Conservation (phyloP, 2,797 vertebrate species). For the Percopsis omiscomaycus region DNA sequence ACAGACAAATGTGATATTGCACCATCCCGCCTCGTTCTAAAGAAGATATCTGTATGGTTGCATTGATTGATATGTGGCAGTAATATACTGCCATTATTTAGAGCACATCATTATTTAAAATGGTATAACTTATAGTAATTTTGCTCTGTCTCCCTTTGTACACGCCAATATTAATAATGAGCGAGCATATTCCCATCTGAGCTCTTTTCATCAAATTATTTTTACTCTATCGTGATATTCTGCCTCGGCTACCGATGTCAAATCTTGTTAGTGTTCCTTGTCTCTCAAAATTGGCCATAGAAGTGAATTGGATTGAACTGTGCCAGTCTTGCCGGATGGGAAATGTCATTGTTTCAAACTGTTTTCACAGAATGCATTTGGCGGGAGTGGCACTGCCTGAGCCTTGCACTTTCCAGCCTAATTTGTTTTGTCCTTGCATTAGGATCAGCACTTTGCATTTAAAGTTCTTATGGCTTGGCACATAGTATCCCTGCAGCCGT, state of each 20-base stretch:
- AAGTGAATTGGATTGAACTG: conserved; percentile 21
- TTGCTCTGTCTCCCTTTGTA: too few relatives aligned
- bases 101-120: too few relatives aligned
- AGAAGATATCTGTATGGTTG: too few relatives aligned
- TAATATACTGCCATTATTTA: too few relatives aligned
- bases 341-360: conserved; percentile 15
- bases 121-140: too few relatives aligned
- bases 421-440: conserved; percentile 4
- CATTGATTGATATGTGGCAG: too few relatives aligned
- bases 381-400: neutral
- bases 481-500: neutral
- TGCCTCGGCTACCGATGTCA: conserved; percentile 6
- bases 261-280: conserved; percentile 4
- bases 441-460: neutral
- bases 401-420: neutral
- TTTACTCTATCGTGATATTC: conserved; percentile 7
- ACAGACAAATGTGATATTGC: too few relatives aligned
- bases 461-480: neutral
- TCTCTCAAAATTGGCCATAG: conserved; percentile 10
- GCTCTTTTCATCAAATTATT: conserved; percentile 22
- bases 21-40: too few relatives aligned
- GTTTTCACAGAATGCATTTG: conserved; percentile 13
- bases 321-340: conserved; percentile 1
- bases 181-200: conserved; percentile 5
- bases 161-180: conserved; percentile 2